These are phyloP conservation scores for Hesperia comma DNA, from an alignment of 2,888 invertebrate genomes.

Conservation along the genomic window DNA sequence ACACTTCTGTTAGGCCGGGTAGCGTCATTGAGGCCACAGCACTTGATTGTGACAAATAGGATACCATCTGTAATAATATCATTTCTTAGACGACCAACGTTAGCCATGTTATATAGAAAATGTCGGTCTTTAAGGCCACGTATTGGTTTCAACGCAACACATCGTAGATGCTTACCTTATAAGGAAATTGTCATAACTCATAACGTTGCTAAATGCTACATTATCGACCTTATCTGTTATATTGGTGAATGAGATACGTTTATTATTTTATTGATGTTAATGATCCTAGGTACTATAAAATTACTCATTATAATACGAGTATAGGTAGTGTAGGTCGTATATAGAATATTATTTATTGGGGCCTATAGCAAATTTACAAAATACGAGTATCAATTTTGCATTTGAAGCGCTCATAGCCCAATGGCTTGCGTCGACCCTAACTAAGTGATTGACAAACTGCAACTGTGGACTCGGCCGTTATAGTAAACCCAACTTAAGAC, in stretches of 20 bases:
- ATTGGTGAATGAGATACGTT: no score
- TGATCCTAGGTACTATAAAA: no score
- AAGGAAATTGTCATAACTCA: neutral
- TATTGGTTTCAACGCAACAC: constrained; percentile 12
- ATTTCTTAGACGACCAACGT: constrained; percentile 31
- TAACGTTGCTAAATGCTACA: neutral
- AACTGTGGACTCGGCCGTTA: no score
- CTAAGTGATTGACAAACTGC: no score
- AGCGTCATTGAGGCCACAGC: constrained; percentile 39
- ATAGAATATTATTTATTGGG: no score
- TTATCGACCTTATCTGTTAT: neutral
- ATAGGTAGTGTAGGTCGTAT: no score
- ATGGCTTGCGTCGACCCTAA: no score
- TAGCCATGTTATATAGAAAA: constrained; percentile 16
- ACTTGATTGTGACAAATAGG: constrained; percentile 43
- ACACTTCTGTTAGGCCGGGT: constrained; percentile 19
- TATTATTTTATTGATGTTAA: neutral
- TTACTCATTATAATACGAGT: no score
- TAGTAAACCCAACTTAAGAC: no score
- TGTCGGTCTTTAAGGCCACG: constrained; percentile 15
- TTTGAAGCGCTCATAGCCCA: no score
- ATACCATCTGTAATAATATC: constrained; percentile 42
- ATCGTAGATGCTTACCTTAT: neutral
- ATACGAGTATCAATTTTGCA: no score
- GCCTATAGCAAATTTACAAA: no score